These are phyloP conservation scores for Hydrophis major DNA, from an alignment of 2,797 vertebrate genomes.

Conservation along the genomic window DNA sequence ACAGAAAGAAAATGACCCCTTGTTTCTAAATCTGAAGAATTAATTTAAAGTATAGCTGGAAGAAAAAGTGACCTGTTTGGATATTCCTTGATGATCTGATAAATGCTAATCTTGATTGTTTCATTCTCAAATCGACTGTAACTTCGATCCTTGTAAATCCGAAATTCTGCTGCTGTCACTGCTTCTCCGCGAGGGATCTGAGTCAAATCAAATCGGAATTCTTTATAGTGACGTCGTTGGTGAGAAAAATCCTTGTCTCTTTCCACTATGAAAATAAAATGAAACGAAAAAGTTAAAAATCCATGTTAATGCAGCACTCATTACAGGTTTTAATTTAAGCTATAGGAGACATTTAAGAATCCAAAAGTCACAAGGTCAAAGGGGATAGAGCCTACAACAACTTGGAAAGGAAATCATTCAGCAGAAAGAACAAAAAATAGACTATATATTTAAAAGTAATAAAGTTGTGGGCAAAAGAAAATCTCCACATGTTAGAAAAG, in stretches of 20 bases:
- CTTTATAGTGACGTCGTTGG: conserved; percentile 96
- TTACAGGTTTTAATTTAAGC: conserved; percentile 48
- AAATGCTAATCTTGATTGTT: conserved; percentile 91
- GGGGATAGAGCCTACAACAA: conserved; percentile 65
- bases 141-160: conserved; percentile 96
- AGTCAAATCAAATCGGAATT: conserved; percentile 98
- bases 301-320: conserved; percentile 57
- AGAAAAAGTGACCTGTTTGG: conserved; percentile 81
- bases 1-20: neutral
- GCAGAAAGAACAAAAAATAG: conserved; percentile 60
- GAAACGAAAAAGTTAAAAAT: conserved; percentile 46
- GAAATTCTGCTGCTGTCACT: conserved; percentile 95
- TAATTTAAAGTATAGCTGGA: rapidly evolving
- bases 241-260: conserved; percentile 99
- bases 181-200: conserved; percentile 96
- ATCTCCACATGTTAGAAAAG: conserved; percentile 48
- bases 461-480: conserved; percentile 30
- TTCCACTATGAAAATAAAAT: conserved; percentile 82
- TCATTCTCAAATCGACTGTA: conserved; percentile 90
- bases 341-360: conserved; percentile 66
- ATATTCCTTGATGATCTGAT: conserved; percentile 96
- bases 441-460: conserved; percentile 48
- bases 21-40: neutral
- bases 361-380: conserved; percentile 66
- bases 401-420: conserved; percentile 57